Evolutionary conservation across 2,888 invertebrate species (phyloP).

Genomic region (Drosophila flavopinicola): DNA sequence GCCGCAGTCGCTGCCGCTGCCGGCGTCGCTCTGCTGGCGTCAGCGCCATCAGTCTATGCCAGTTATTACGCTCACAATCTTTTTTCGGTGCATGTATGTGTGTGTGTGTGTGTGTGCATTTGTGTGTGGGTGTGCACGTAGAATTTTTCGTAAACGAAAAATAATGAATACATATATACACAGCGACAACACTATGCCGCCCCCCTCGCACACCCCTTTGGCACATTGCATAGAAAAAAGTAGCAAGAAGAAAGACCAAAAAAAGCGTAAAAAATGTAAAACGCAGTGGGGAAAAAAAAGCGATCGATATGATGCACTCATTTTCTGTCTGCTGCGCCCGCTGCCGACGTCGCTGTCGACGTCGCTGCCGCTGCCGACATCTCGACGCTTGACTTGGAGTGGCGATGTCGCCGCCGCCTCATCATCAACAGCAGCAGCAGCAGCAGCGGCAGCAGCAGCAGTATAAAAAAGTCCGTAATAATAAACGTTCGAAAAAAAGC

Average conservation of each 20-base stretch:
- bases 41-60: slow-evolving; percentile 73
- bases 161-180: slow-evolving; percentile 74
- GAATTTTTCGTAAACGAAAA: slow-evolving; percentile 81
- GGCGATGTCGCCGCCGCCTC: slow-evolving; percentile 60
- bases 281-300: slow-evolving; percentile 78
- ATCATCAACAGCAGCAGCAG: slow-evolving; percentile 39
- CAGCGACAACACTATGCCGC: slow-evolving; percentile 52
- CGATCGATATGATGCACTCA: slow-evolving; percentile 85
- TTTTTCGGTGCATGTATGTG: slow-evolving; percentile 55
- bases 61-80: slow-evolving; percentile 77
- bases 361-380: slow-evolving; percentile 46
- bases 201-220: slow-evolving; percentile 20
- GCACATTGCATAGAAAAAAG: slow-evolving; percentile 79
- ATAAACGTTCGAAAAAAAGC: slow-evolving; percentile 79
- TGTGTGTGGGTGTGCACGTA: slow-evolving; percentile 53
- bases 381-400: slow-evolving; percentile 70
- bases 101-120: slow-evolving; percentile 31
- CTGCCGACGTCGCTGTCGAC: slow-evolving; percentile 47
- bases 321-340: slow-evolving; percentile 84
- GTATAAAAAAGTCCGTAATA: slow-evolving; percentile 68
- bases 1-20: slow-evolving; percentile 40
- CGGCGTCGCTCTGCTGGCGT: slow-evolving; percentile 35
- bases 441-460: slow-evolving; percentile 28
- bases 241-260: slow-evolving; percentile 66
- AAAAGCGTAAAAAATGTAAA: slow-evolving; percentile 55